These are phyloP conservation scores for Prosopocoilus inquinatus DNA, from an alignment of 2,888 invertebrate species.

Conservation along the genomic window DNA sequence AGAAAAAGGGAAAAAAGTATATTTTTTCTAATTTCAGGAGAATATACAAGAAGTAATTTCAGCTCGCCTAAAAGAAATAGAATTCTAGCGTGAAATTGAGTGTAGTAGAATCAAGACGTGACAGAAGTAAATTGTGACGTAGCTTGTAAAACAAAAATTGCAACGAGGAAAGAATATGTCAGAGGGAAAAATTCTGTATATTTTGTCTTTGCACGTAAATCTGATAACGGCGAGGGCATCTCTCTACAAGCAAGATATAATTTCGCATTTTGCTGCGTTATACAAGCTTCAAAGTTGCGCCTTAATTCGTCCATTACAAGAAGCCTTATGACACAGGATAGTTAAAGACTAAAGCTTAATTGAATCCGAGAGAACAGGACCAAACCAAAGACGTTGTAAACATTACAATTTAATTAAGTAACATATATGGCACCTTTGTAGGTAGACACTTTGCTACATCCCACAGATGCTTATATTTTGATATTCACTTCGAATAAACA, in stretches of 20 bases:
- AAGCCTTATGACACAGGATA: neutral
- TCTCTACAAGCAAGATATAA: constrained; percentile 8
- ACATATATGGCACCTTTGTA: too few species aligned
- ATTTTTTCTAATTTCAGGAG: constrained; percentile 1
- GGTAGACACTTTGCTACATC: too few species aligned
- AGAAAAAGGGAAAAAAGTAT: neutral
- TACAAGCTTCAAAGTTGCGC: constrained; percentile 13
- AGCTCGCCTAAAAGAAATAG: neutral
- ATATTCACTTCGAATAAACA: too few species aligned
- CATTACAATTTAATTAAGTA: too few species aligned
- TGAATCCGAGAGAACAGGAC: neutral
- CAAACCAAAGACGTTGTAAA: neutral
- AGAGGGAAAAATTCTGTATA: neutral
- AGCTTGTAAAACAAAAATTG: constrained; percentile 1
- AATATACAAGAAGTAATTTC: constrained; percentile 5
- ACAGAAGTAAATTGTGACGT: constrained; percentile 2
- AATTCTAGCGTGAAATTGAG: constrained; percentile 11
- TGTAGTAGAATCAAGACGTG: neutral
- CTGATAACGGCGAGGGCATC: constrained; percentile 10
- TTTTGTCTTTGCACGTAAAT: constrained; percentile 13
- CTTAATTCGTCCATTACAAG: constrained; percentile 13
- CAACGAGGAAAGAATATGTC: neutral
- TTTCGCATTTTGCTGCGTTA: constrained; percentile 7
- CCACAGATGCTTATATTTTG: too few species aligned
- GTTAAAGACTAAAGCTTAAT: neutral